Evolutionary conservation across 2,888 invertebrate genomes (phyloP), one percentile per base, ranked within the genome.

Genomic region (Microdon myrmicae): DNA sequence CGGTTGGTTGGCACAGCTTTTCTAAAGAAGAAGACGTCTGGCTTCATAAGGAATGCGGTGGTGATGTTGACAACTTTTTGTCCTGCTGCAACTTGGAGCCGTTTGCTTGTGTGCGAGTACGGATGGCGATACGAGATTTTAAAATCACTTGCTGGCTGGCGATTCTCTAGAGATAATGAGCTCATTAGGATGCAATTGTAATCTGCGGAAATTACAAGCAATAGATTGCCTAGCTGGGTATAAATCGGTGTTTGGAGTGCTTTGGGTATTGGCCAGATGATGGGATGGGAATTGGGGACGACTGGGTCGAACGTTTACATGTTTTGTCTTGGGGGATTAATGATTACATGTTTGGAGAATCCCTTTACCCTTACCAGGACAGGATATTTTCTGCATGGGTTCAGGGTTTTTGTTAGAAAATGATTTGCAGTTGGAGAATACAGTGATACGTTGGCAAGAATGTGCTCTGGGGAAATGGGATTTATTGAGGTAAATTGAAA

Each of bases 21-120:
- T 37, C 39, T 19, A 14, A 7, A 22, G 47, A 64, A 38, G 56
- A 55, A 56, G 56, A 56, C 25, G 61, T 61, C 55, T 56, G 60
- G 39, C 53, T 53, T 38, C 39, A 19, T 48, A 34, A 38, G 64
- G 64, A 64, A 64, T 64, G 64, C 53, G 51, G 19, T 64, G 51
- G 35, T 47, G 47, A 64, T 64, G 64, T 64, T 64, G 64, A 64
- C 64, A 64, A 64, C 51, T 64, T 64, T 64, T 64, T 64, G 45
- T 41, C 34, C 20, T n/a, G 58, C 64, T 43, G 38, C 47, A 64
- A 44, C 48, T 26, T 26, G 17, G 25, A 29, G 38, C 17, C 25
- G 37, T 13, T 58, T 31, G 35, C 25, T 25, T n/a, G n/a, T n/a
- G n/a, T 6, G 17, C n/a, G 28, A 14, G 12, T 32, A 55, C 4